phyloP scores from a whole-genome alignment of 2,888 invertebrate species.

The Palloptera scutellata region DNA sequence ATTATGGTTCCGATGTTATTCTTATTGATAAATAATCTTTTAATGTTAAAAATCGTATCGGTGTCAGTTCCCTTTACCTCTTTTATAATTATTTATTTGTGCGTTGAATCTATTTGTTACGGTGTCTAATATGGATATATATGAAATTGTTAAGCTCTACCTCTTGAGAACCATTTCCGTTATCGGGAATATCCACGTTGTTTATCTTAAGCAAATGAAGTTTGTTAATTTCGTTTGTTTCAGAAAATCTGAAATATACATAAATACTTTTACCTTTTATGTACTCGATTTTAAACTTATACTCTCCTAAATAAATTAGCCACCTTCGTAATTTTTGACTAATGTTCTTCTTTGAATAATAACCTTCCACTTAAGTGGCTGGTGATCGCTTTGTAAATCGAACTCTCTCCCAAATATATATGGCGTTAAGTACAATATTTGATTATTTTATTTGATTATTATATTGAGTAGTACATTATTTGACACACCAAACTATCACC shows the following conservation, averaged over 20 bases:
- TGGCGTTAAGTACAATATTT: slow-evolving; percentile 55
- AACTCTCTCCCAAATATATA: slow-evolving; percentile 51
- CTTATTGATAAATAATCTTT: slow-evolving; percentile 24
- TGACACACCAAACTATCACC: slow-evolving; percentile 35
- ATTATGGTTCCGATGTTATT: slow-evolving; percentile 16
- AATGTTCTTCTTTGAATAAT: slow-evolving; percentile 35
- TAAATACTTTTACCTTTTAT: slow-evolving; percentile 38
- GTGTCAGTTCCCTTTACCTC: slow-evolving; percentile 20
- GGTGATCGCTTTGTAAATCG: slow-evolving; percentile 35
- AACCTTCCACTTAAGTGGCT: slow-evolving; percentile 39
- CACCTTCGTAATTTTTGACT: slow-evolving; percentile 35
- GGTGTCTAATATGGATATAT: slow-evolving; percentile 30
- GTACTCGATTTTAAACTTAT: slow-evolving; percentile 35
- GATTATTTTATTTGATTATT: too few relatives aligned
- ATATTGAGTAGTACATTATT: too few relatives aligned
- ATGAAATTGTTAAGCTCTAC: slow-evolving; percentile 27
- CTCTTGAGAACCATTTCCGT: slow-evolving; percentile 17
- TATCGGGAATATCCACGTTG: slow-evolving; percentile 8
- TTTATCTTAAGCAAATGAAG: not conserved
- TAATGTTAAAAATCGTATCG: slow-evolving; percentile 18
- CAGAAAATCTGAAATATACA: too few relatives aligned
- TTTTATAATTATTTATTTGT: slow-evolving; percentile 28
- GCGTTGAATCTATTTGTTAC: slow-evolving; percentile 28
- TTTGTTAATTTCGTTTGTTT: slow-evolving; percentile 30
- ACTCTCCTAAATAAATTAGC: slow-evolving; percentile 36